Conservation (phyloP, 2,888 invertebrate genomes). For the Trichopria drosophilae region DNA sequence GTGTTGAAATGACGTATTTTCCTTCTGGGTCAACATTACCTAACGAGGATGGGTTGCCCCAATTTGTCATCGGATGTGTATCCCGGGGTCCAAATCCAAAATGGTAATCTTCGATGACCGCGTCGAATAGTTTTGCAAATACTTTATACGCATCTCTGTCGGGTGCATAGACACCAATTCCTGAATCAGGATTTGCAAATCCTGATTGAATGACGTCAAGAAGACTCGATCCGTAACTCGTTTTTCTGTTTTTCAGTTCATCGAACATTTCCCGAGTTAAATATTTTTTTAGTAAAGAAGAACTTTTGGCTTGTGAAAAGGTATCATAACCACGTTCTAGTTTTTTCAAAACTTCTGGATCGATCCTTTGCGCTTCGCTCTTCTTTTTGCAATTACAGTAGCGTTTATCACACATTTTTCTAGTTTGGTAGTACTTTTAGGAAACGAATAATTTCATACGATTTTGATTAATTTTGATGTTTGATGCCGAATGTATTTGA, state of each 20-base stretch:
- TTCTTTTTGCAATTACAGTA: conserved; percentile 45
- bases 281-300: conserved; percentile 64
- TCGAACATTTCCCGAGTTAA: conserved; percentile 35
- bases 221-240: conserved; percentile 65
- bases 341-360: conserved; percentile 51
- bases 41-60: conserved; percentile 63
- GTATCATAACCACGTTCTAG: conserved; percentile 61
- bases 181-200: conserved; percentile 68
- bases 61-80: conserved; percentile 66
- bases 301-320: conserved; percentile 60
- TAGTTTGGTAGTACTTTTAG: no score
- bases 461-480: conserved; percentile 16
- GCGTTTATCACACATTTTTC: conserved; percentile 50
- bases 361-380: conserved; percentile 14
- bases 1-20: conserved; percentile 67
- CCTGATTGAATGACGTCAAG: conserved; percentile 70
- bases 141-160: conserved; percentile 70
- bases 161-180: conserved; percentile 69
- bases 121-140: conserved; percentile 69
- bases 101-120: conserved; percentile 72
- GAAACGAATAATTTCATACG: no score
- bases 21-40: conserved; percentile 66
- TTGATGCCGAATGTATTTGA: no score
- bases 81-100: conserved; percentile 63
- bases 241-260: conserved; percentile 57